Percentiles rank a stretch among this genome's conserved stretches.
These are phyloP conservation scores for Megathymus violae DNA, from an alignment of 1,140 invertebrate species.

Conservation along the genomic window DNA sequence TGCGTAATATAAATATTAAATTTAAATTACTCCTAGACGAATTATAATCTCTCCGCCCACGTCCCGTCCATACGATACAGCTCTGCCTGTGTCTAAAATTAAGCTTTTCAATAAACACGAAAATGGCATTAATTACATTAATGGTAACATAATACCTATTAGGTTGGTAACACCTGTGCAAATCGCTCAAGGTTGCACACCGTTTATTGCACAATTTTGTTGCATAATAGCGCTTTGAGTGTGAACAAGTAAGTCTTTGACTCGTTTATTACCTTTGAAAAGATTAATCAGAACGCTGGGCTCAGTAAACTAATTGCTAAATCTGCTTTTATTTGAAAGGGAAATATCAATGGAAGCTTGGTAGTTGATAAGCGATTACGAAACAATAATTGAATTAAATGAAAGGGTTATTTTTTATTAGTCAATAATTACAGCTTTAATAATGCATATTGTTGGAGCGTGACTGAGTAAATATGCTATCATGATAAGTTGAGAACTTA, in stretches of 20 bases:
- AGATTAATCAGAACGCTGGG: background rate
- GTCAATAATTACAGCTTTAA: background rate
- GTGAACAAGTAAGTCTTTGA: background rate
- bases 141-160: background rate
- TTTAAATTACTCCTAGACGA: too few species aligned
- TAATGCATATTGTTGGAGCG: background rate
- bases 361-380: background rate
- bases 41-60: too few species aligned
- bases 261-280: conserved; percentile 11
- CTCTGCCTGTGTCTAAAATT: too few species aligned
- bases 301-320: conserved; percentile 6
- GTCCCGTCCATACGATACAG: too few species aligned
- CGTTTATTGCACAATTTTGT: conserved; percentile 11
- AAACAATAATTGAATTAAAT: background rate
- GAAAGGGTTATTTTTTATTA: background rate
- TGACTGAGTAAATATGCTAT: background rate
- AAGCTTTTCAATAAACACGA: too few species aligned
- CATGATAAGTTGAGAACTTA: background rate
- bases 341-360: background rate
- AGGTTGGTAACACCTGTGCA: conserved; percentile 11
- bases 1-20: too few species aligned
- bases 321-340: conserved; percentile 2
- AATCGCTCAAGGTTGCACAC: conserved; percentile 1
- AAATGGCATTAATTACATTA: too few species aligned
- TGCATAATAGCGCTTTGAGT: conserved; percentile 12